Conservation (phyloP, 2,797 vertebrate genomes). For the Tenualosa ilisha region DNA sequence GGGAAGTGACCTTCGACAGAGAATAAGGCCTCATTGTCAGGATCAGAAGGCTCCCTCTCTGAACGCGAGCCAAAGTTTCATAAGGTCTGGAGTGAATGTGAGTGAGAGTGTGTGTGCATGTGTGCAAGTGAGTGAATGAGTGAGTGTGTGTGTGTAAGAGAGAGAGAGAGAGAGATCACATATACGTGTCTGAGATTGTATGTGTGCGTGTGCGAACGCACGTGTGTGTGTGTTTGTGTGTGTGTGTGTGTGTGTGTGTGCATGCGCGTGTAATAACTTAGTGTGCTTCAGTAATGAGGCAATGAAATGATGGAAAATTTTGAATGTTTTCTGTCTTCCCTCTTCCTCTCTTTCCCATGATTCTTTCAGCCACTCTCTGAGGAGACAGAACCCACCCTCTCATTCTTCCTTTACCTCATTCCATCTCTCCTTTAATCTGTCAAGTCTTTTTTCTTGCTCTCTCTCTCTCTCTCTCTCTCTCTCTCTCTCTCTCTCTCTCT, state of each 20-base stretch:
- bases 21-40: conserved; percentile 18
- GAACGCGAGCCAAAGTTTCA: not conserved
- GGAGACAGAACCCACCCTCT: not conserved
- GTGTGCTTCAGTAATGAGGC: not conserved
- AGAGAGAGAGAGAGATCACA: no score
- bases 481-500: no score
- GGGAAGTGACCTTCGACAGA: not conserved
- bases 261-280: not conserved
- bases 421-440: not conserved
- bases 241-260: not conserved
- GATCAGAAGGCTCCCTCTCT: not conserved
- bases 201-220: not conserved
- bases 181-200: not conserved
- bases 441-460: not conserved
- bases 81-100: not conserved
- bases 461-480: not conserved
- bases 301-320: not conserved
- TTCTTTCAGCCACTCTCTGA: not conserved
- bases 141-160: not conserved
- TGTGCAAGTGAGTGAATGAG: not conserved
- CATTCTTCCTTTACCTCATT: not conserved
- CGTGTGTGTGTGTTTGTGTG: not conserved
- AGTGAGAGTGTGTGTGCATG: not conserved
- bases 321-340: not conserved
- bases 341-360: not conserved